These are phyloP conservation scores for Enteromius afrohamiltoni DNA, from an alignment of 2,797 vertebrate species.

Conservation along the genomic window DNA sequence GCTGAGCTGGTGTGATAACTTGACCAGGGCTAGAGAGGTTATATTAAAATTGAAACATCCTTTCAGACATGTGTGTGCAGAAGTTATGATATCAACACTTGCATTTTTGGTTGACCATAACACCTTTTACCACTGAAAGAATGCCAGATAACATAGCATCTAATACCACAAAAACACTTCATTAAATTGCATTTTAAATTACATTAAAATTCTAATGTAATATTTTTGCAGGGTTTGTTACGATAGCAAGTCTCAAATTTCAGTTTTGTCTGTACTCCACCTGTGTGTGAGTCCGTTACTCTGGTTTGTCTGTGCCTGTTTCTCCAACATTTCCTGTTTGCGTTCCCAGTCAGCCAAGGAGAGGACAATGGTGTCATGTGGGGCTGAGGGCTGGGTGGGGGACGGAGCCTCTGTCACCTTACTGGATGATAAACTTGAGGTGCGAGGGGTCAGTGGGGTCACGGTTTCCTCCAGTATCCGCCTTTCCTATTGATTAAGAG, in stretches of 20 bases:
- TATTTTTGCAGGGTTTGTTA: not conserved
- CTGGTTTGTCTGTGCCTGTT: slow-evolving; percentile 49
- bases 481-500: slow-evolving; percentile 79
- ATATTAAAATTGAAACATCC: not conserved
- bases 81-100: not conserved
- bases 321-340: slow-evolving; percentile 61
- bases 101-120: not conserved
- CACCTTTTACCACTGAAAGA: not conserved
- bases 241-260: not conserved
- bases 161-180: not conserved
- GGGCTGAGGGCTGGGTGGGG: not conserved
- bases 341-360: slow-evolving; percentile 59
- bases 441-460: slow-evolving; percentile 80
- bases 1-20: slow-evolving; percentile 59
- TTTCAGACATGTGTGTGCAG: not conserved
- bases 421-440: slow-evolving; percentile 67
- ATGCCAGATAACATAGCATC: not conserved
- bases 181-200: not conserved
- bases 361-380: slow-evolving; percentile 67
- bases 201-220: not conserved
- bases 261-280: slow-evolving; percentile 27
- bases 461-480: slow-evolving; percentile 94
- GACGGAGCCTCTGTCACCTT: slow-evolving; percentile 74
- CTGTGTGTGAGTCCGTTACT: slow-evolving; percentile 44
- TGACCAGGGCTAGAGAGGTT: slow-evolving; percentile 44